Evolutionary conservation across 2,888 invertebrate species (phyloP), one percentile per base, ranked within the genome.

Genomic region (Willowsia nigromaculata): DNA sequence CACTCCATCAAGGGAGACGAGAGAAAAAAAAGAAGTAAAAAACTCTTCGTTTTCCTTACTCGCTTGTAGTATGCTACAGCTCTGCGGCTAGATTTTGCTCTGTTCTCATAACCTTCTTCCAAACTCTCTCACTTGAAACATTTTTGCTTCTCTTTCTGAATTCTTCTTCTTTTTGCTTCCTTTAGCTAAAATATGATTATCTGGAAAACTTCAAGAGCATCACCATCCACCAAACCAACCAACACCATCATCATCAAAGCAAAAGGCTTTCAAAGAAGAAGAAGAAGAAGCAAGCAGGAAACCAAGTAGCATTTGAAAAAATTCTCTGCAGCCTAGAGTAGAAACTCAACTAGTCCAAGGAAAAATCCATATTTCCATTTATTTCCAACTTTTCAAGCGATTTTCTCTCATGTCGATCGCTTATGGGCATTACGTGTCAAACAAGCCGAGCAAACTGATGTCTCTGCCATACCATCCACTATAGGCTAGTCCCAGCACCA

Each of bases 301-400:
- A 65, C 30, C 74, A 56, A 40, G 68, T 22, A 43, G 7, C 13
- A 25, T 15, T 9, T 1, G 5, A 33, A 3, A 65, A 56, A 56
- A 74, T 56, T 56, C n/a, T 50, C 18, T 30, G 13, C 62, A 62
- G 30, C 33, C 6, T 1, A n/a, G 5, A 13, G 15, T 62, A 40
- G 50, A 18, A 50, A 6, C 13, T 43, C 11, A 25, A 65, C n/a
- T n/a, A 65, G 65, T 65, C 33, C 65, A 65, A 43, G 25, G 47
- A 83, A 85, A 85, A 85, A 85, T 85, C 85, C 85, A 85, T 85
- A 85, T 80, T 85, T 85, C 85, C 85, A 85, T 85, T 85, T 85
- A 76, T 76, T 85, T 80, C 78, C 85, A 78, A 85, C 78, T 78
- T 85, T 85, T 80, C 78, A 78, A 85, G 56, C 78, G 37, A 74